A percentile compares a stretch with the other conserved stretches of the same genome.
Evolutionary conservation across 2,113 vertebrate genomes (phyloP).

Genomic region (Menidia beryllina): DNA sequence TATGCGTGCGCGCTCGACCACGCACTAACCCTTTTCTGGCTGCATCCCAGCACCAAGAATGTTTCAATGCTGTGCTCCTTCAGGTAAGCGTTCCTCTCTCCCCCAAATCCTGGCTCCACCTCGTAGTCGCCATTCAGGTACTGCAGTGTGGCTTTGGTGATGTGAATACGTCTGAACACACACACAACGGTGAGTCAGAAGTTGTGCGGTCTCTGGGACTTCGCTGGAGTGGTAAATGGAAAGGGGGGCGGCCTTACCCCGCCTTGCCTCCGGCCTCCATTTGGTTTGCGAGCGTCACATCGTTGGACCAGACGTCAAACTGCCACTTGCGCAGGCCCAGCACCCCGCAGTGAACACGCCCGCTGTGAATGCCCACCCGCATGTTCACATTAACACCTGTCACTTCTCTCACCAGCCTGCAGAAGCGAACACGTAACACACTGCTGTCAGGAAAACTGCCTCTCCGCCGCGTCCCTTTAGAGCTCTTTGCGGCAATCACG

Average conservation of each 20-base stretch:
- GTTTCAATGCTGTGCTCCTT: slow-evolving; percentile 95
- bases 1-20: slow-evolving; percentile 12
- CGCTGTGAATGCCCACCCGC: slow-evolving; percentile 97
- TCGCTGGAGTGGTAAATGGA: background rate
- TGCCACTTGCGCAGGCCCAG: slow-evolving; percentile 97
- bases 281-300: slow-evolving; percentile 95
- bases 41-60: slow-evolving; percentile 94
- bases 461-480: slow-evolving; percentile 15
- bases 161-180: slow-evolving; percentile 90
- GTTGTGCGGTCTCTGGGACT: background rate
- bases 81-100: slow-evolving; percentile 92
- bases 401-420: slow-evolving; percentile 94
- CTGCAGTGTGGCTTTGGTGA: slow-evolving; percentile 93
- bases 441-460: slow-evolving; percentile 15
- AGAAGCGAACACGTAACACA: slow-evolving; percentile 12
- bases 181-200: slow-evolving; percentile 31
- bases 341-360: slow-evolving; percentile 93
- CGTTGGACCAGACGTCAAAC: slow-evolving; percentile 98
- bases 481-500: background rate
- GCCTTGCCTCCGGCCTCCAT: slow-evolving; percentile 96
- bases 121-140: slow-evolving; percentile 96
- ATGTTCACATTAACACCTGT: slow-evolving; percentile 97
- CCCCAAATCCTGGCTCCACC: slow-evolving; percentile 92
- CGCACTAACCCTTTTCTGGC: slow-evolving; percentile 91
- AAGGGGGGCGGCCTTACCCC: slow-evolving; percentile 80